Percentiles rank a stretch among this genome's conserved stretches.
Conservation (phyloP, 1,140 invertebrate genomes). For the Aleiodes sp. region DNA sequence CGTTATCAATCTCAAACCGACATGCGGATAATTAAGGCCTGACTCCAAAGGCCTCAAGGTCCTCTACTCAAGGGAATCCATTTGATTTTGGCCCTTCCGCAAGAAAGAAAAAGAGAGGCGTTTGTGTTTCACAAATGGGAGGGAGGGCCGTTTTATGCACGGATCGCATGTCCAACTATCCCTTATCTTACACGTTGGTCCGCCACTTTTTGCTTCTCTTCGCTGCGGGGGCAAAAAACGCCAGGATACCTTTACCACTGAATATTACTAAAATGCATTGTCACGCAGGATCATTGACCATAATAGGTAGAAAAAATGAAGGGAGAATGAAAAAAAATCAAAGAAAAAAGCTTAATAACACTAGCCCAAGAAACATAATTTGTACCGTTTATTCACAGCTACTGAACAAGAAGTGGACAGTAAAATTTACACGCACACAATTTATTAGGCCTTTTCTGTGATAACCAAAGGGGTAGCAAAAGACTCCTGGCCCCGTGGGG, state of each 20-base stretch:
- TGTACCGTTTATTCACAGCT: no score
- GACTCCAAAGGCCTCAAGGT: conserved; percentile 31
- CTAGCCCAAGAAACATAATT: no score
- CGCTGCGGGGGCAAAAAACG: conserved; percentile 27
- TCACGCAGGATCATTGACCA: background rate
- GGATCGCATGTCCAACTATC: conserved; percentile 57
- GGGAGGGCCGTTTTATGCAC: conserved; percentile 51
- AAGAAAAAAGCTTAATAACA: no score
- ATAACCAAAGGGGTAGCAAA: no score
- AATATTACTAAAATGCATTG: background rate
- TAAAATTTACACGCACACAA: no score
- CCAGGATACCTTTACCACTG: background rate
- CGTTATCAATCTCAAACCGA: conserved; percentile 55
- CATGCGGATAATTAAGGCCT: conserved; percentile 57
- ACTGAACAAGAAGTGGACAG: no score
- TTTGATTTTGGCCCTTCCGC: conserved; percentile 26
- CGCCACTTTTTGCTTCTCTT: conserved; percentile 45
- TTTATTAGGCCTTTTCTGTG: no score
- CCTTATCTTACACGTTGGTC: conserved; percentile 55
- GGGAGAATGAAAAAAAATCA: no score
- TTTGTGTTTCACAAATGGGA: conserved; percentile 35
- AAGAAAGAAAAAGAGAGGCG: conserved; percentile 36
- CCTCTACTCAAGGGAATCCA: background rate
- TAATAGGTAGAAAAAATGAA: background rate
- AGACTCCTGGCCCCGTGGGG: background rate